These are phyloP conservation scores for Tamias sibiricus DNA, from an alignment of 2,113 vertebrate species.

Conservation along the genomic window DNA sequence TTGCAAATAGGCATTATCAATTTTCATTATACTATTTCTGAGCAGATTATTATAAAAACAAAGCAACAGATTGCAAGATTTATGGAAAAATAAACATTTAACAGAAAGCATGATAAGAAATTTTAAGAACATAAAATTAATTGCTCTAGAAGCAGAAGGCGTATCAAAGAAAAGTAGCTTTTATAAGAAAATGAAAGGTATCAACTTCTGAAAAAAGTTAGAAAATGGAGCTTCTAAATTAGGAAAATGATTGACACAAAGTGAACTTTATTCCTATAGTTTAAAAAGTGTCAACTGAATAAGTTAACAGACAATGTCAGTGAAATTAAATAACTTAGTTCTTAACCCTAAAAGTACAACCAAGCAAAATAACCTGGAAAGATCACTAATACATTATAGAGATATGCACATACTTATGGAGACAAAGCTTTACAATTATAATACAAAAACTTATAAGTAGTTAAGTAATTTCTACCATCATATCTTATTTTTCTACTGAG, in stretches of 20 bases:
- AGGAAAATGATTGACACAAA: slow-evolving; percentile 36
- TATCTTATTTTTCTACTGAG: background rate
- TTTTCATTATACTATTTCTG: slow-evolving; percentile 16
- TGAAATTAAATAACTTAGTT: background rate
- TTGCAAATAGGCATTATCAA: background rate
- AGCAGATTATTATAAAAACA: background rate
- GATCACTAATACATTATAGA: background rate
- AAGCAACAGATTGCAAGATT: background rate
- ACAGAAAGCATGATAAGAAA: background rate
- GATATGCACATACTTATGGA: background rate
- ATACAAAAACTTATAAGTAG: background rate
- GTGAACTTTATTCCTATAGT: background rate
- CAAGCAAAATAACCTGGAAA: background rate
- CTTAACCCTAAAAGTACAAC: background rate
- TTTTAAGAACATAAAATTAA: slow-evolving; percentile 32
- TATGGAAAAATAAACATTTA: slow-evolving; percentile 13
- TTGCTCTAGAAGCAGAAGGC: background rate
- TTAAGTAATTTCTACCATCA: background rate
- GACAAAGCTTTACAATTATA: background rate
- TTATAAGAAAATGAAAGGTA: background rate
- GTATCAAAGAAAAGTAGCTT: background rate
- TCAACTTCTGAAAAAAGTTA: background rate
- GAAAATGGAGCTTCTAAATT: background rate
- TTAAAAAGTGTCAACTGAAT: background rate
- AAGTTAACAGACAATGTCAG: background rate